These are phyloP conservation scores for Arizona elegans DNA, from an alignment of 2,113 vertebrate genomes.

Conservation along the genomic window DNA sequence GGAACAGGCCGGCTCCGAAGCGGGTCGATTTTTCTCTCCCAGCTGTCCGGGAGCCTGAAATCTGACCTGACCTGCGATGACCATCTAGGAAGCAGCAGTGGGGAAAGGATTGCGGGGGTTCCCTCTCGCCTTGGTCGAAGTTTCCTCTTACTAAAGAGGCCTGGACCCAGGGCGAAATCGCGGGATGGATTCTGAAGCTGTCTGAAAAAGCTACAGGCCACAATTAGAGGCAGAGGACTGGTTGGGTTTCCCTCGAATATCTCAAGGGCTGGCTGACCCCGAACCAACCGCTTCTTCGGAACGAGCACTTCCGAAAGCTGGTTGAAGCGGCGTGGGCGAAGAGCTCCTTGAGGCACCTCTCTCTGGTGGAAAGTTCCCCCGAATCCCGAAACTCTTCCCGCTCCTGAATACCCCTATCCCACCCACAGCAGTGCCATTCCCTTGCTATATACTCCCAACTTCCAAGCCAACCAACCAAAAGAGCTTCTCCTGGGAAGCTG, in stretches of 20 bases:
- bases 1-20: not conserved
- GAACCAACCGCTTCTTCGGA: not conserved
- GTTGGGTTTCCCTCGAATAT: not conserved
- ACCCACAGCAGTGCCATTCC: not conserved
- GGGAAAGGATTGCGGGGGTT: not conserved
- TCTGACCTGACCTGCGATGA: not conserved
- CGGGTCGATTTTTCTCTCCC: not conserved
- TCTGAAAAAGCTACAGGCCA: not conserved
- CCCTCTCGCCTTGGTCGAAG: not conserved
- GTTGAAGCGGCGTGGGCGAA: not conserved
- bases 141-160: not conserved
- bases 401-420: not conserved
- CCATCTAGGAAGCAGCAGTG: not conserved
- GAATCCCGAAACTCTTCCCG: not conserved
- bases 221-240: not conserved
- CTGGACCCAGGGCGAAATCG: not conserved
- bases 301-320: not conserved
- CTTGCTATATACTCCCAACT: not conserved
- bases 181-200: not conserved
- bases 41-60: not conserved
- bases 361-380: not conserved
- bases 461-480: not conserved
- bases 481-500: not conserved
- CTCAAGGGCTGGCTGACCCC: not conserved
- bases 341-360: not conserved